Evolutionary conservation across 2,888 invertebrate genomes (phyloP), one percentile per base, ranked within the genome.

Genomic region (Lasius platythorax): DNA sequence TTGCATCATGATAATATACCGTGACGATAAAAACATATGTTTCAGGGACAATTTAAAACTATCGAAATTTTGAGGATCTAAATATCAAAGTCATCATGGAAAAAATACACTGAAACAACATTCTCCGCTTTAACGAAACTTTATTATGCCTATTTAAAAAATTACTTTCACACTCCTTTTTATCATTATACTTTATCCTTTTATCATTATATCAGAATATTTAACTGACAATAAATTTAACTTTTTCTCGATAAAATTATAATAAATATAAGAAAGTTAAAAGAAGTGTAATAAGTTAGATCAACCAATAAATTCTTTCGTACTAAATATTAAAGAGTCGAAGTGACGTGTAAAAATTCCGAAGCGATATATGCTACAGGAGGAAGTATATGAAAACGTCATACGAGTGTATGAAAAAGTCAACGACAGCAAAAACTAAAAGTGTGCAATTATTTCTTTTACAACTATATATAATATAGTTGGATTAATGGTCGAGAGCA

Each of bases 381-480:
- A 46, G 46, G 46, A 15, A 53, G 8, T 5, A 15, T n/a, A 75
- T 46, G 9, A 28, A 46, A 67, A 66, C 4, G 33, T 53, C 15
- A 61, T 5, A 53, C 50, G n/a, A 18, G 2, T n/a, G n/a, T 53
- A n/a, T 53, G 3, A 53, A 53, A 53, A 61, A 79, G 46, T 70
- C 33, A 72, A 79, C 2, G 33, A 50, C 18, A 81, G 12, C 8
- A 79, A 70, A 70, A 79, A 72, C 12, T 12, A 70, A 33, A n/a
- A 15, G 18, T 46, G 3, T 15, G 33, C 8, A 63, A 72, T 72
- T 12, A 61, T 23, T 4, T 79, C 23, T 46, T 50, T 33, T 6
- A 8, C 70, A 70, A 61, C 33, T 11, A 43, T 68, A 58, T 46
- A 1, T 43, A 79, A 79, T 79, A 18, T 46, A 23, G 12, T 30